Base-by-base conservation (phyloP, 2,113 vertebrate genomes). In the Cygnus buccinator region DNA sequence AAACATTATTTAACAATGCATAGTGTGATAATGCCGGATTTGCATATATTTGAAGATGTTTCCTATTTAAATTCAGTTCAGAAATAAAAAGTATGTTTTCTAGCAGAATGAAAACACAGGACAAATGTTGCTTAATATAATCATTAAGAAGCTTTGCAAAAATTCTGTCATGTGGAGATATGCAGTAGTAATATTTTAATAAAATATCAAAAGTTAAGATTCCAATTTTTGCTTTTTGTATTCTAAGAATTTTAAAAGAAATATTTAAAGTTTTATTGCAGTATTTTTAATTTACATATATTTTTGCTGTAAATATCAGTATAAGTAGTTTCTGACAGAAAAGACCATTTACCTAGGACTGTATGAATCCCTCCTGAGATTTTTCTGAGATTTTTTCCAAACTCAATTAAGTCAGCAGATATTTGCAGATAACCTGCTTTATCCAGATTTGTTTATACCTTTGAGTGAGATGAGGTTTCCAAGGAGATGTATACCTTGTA, bases 1-100 rank as follows among this genome's bases (percentile, higher is more conserved):
- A 76, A 93, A 77, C 55, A 17, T 43, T 65, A 44, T 95, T 97
- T 94, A 93, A 33, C 76, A 96, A 89, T 83, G 50, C 39, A 59
- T 48, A 70, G 13, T 62, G 52, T 93, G 84, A 93, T 76, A 65
- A 76, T 70, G 11, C 54, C 70, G 84, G 91, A 80, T 96, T 95
- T 73, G 50, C 84, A 93, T 92, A 58, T 65, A 85, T 91, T 96
- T 43, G 70, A 82, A 93, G 77, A 71, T 71, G 13, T 92, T 97
- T 96, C n/a, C 13, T 58, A 23, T 67, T 78, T 41, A 94, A 92
- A 91, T 67, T 80, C 88, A 61, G 25, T 65, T 50, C 63, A 63
- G 59, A 91, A 76, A 84, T 48, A 80, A 81, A 93, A 91, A 88
- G 25, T 39, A 20, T 52, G 9, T 66, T 93, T 91, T 44, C 18